A percentile compares a stretch with the other conserved stretches of the same genome.
These are phyloP conservation scores for Mesitornis unicolor DNA, from an alignment of 2,113 vertebrate genomes.

Conservation along the genomic window DNA sequence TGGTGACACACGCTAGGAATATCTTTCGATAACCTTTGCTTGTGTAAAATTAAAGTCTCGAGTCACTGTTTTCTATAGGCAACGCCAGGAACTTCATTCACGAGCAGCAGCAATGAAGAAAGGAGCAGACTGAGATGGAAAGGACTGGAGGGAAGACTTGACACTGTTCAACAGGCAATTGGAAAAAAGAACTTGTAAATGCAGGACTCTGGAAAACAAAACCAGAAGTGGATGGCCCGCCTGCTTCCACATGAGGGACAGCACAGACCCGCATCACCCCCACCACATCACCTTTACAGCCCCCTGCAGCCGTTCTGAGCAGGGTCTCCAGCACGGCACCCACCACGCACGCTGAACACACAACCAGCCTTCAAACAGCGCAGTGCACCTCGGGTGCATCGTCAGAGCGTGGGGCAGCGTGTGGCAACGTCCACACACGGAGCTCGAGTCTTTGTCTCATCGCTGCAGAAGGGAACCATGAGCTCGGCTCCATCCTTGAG, in stretches of 20 bases:
- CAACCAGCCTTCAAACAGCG: background rate
- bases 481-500: background rate
- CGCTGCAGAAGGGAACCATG: background rate
- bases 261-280: accelerated
- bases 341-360: no score
- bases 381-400: no score
- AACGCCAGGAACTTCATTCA: background rate
- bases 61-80: background rate
- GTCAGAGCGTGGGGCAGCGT: background rate
- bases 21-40: background rate
- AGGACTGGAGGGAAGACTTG: background rate
- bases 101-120: background rate
- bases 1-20: background rate
- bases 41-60: background rate
- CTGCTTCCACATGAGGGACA: background rate
- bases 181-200: background rate
- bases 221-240: background rate
- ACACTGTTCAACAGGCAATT: background rate
- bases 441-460: background rate
- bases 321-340: accelerated
- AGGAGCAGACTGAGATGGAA: background rate
- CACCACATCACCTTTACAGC: background rate
- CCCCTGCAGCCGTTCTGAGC: background rate
- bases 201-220: background rate
- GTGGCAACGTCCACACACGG: background rate